A percentile compares a stretch with the other conserved stretches of the same genome.
phyloP scores from a whole-genome alignment of 2,113 vertebrate genomes.

The Amphiprion percula region DNA sequence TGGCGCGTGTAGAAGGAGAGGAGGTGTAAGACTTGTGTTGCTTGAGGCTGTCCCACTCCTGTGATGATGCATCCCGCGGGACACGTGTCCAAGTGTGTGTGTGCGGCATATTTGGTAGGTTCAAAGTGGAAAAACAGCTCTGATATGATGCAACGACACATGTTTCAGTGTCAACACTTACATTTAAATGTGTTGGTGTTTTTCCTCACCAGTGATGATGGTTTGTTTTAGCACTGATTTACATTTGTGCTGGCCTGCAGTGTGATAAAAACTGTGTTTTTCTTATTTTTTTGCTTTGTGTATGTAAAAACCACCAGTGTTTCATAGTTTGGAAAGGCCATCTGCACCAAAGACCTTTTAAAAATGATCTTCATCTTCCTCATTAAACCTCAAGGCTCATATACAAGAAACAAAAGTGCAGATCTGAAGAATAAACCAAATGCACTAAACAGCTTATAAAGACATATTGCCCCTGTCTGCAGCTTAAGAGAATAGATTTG shows the following conservation, averaged over 20 bases:
- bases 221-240: not conserved
- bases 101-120: constrained; percentile 26
- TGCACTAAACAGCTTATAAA: not conserved
- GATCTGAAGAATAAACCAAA: not conserved
- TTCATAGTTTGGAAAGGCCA: not conserved
- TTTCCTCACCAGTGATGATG: not conserved
- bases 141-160: not conserved
- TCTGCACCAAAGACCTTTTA: not conserved
- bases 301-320: no score
- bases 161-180: constrained; percentile 9
- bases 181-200: not conserved
- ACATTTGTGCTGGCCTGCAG: not conserved
- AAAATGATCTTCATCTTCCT: not conserved
- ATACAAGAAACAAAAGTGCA: not conserved
- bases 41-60: constrained; percentile 46
- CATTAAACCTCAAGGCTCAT: not conserved
- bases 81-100: not conserved
- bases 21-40: constrained; percentile 69
- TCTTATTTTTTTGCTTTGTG: no score
- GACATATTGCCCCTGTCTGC: not conserved
- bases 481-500: constrained; percentile 33
- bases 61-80: constrained; percentile 56
- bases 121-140: not conserved
- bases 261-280: no score
- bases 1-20: constrained; percentile 91